Evolutionary conservation across 2,888 invertebrate genomes (phyloP).

Genomic region (Aporophyla lueneburgensis): DNA sequence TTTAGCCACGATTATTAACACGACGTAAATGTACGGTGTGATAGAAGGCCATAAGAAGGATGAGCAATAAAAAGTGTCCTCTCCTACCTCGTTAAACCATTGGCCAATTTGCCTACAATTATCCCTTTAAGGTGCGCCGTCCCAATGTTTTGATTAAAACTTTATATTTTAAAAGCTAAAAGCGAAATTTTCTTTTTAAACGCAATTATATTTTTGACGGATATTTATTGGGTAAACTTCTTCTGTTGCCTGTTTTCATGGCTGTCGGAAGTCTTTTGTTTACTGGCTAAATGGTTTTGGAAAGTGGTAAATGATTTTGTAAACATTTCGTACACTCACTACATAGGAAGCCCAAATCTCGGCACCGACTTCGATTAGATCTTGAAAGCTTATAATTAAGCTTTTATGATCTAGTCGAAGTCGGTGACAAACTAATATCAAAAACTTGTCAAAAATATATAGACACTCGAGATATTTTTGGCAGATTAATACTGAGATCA

Average conservation of each 20-base stretch:
- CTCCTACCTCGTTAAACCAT: slow-evolving; percentile 80
- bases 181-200: slow-evolving; percentile 62
- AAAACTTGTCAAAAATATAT: too few relatives aligned
- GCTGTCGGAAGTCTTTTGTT: slow-evolving; percentile 29
- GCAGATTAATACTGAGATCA: too few relatives aligned
- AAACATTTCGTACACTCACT: too few relatives aligned
- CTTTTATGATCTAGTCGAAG: too few relatives aligned
- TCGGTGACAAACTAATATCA: too few relatives aligned
- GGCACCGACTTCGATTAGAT: too few relatives aligned
- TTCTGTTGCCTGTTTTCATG: slow-evolving; percentile 49
- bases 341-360: too few relatives aligned
- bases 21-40: slow-evolving; percentile 70
- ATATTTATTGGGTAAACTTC: slow-evolving; percentile 64
- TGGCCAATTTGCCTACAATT: slow-evolving; percentile 87
- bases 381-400: too few relatives aligned
- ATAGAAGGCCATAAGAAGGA: slow-evolving; percentile 61
- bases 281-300: neutral
- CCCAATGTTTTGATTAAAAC: slow-evolving; percentile 81
- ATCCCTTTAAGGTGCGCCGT: slow-evolving; percentile 80
- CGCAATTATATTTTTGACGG: slow-evolving; percentile 62
- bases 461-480: too few relatives aligned
- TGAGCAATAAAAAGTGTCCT: slow-evolving; percentile 76
- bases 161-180: slow-evolving; percentile 65
- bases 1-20: slow-evolving; percentile 10
- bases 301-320: neutral